phyloP scores from a whole-genome alignment of 1,140 invertebrate species.

The Anoplophora glabripennis region DNA sequence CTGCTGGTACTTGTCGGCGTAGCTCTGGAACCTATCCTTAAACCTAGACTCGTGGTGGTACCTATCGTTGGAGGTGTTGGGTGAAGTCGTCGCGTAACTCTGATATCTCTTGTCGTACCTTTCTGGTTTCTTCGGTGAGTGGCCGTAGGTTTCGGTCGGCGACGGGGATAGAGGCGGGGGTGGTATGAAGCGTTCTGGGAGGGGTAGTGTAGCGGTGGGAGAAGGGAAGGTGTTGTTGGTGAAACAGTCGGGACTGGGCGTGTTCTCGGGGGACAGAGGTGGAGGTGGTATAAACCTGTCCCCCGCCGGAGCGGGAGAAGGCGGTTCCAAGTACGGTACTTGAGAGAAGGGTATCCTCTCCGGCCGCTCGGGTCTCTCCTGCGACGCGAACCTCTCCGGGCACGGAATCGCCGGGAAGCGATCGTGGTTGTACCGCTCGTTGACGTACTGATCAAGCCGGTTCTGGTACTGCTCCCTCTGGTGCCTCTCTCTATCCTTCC shows the following conservation, averaged over 20 bases:
- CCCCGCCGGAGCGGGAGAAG: constrained; percentile 47
- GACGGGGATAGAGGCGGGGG: constrained; percentile 46
- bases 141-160: constrained; percentile 39
- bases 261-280: constrained; percentile 42
- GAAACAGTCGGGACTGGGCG: constrained; percentile 44
- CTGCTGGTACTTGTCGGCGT: constrained; percentile 21
- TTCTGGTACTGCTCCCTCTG: constrained; percentile 30
- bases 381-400: constrained; percentile 41
- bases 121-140: constrained; percentile 33
- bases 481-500: constrained; percentile 32
- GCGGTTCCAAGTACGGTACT: constrained; percentile 40
- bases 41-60: constrained; percentile 23
- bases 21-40: constrained; percentile 29
- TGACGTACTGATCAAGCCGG: constrained; percentile 27
- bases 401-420: constrained; percentile 41
- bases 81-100: constrained; percentile 17
- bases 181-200: constrained; percentile 42
- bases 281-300: constrained; percentile 48
- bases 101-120: constrained; percentile 36
- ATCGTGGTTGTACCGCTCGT: constrained; percentile 26
- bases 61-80: constrained; percentile 24
- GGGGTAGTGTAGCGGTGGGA: constrained; percentile 38
- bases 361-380: constrained; percentile 22
- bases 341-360: constrained; percentile 33
- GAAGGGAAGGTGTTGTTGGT: constrained; percentile 45